Conservation (phyloP, 1,140 invertebrate genomes). For the Phortica variegata region DNA sequence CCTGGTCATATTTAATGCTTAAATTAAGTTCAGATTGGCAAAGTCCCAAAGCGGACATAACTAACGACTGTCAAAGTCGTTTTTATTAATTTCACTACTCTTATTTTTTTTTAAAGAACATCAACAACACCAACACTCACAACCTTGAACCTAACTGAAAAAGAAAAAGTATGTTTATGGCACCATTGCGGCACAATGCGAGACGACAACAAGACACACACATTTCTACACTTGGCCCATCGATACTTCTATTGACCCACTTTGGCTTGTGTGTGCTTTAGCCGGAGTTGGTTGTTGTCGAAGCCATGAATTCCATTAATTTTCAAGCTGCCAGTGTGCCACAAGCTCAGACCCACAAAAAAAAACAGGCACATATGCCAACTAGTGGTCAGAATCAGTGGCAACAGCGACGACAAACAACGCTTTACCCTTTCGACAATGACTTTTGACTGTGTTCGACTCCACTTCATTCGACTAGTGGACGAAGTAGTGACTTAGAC, state of each 20-base stretch:
- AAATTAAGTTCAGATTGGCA: too few species aligned
- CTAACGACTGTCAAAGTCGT: conserved; percentile 5
- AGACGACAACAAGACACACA: too few species aligned
- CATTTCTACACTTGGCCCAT: too few species aligned
- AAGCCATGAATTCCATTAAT: conserved; percentile 52
- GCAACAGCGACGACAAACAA: conserved; percentile 28
- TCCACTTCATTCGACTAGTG: conserved; percentile 39
- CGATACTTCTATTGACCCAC: too few species aligned
- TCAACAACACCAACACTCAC: conserved; percentile 15
- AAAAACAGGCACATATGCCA: conserved; percentile 1
- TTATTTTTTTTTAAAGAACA: too few species aligned
- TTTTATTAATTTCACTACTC: conserved; percentile 44
- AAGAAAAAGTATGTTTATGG: conserved; percentile 31
- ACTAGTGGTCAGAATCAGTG: conserved; percentile 6
- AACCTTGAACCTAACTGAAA: conserved; percentile 53
- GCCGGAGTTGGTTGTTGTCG: conserved; percentile 38
- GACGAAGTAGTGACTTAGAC: too few species aligned
- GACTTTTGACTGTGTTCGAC: conserved; percentile 26
- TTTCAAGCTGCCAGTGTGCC: conserved; percentile 47
- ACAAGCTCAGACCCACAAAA: conserved; percentile 25
- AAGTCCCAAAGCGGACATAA: background rate
- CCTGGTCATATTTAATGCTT: too few species aligned
- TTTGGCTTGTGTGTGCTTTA: conserved; percentile 16
- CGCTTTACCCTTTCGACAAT: conserved; percentile 45
- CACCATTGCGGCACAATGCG: conserved; percentile 20